These are phyloP conservation scores for Arion vulgaris DNA, from an alignment of 1,140 invertebrate species.

Conservation along the genomic window DNA sequence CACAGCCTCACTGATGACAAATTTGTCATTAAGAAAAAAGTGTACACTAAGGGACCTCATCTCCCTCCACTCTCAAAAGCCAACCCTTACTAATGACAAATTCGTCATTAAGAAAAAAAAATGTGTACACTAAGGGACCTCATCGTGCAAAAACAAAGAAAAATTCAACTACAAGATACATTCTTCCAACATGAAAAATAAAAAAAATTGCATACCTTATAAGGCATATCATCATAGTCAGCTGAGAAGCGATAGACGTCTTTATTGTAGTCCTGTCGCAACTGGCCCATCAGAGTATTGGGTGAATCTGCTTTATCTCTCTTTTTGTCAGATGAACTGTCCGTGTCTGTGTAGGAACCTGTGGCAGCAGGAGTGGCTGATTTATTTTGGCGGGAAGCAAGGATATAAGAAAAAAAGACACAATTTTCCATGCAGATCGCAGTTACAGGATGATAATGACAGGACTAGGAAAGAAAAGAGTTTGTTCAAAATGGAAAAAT, in stretches of 20 bases:
- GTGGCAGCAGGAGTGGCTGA: constrained; percentile 26
- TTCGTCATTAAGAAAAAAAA: no score
- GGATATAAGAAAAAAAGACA: constrained; percentile 14
- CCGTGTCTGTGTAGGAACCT: constrained; percentile 69
- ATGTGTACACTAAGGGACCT: no score
- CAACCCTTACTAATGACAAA: no score
- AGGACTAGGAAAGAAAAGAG: constrained; percentile 44
- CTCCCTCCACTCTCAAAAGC: no score
- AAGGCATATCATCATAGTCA: constrained; percentile 84
- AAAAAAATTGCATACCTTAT: constrained; percentile 39
- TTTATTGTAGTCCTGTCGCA: constrained; percentile 65
- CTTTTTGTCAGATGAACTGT: constrained; percentile 67
- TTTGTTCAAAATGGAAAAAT: no score
- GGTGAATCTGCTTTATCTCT: constrained; percentile 66
- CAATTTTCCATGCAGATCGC: background rate
- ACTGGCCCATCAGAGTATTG: constrained; percentile 67
- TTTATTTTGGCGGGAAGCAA: constrained; percentile 15
- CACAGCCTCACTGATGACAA: no score
- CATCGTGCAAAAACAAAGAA: no score
- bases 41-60: no score
- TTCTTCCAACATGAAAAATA: no score
- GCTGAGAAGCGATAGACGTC: constrained; percentile 86
- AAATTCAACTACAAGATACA: no score
- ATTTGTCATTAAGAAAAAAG: no score
- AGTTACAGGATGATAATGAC: constrained; percentile 52